Percentiles rank a stretch among this genome's conserved stretches.
Conservation (phyloP, 2,113 vertebrate species). For the Bagarius yarrelli region DNA sequence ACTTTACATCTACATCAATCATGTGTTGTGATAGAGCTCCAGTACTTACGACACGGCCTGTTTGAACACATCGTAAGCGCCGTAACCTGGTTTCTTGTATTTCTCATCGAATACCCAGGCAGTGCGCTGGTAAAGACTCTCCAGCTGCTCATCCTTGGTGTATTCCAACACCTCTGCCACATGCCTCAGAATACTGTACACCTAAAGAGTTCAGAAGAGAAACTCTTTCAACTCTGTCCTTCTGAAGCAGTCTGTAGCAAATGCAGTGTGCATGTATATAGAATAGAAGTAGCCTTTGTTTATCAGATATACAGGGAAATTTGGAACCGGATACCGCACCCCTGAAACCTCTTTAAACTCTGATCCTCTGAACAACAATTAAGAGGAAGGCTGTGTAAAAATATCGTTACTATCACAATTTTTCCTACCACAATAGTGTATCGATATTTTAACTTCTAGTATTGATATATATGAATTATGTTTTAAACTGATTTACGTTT, state of each 20-base stretch:
- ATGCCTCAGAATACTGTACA: slow-evolving; percentile 96
- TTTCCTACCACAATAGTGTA: too few species aligned
- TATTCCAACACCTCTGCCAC: slow-evolving; percentile 96
- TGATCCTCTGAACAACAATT: too few species aligned
- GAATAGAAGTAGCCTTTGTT: too few species aligned
- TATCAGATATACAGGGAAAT: too few species aligned
- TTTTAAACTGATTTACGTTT: too few species aligned
- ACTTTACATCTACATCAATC: neutral
- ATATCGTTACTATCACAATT: too few species aligned
- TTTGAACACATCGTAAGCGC: slow-evolving; percentile 97
- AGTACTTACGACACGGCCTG: slow-evolving; percentile 92
- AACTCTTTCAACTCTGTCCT: neutral
- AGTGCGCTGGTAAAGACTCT: slow-evolving; percentile 94
- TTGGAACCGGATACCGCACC: too few species aligned
- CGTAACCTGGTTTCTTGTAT: slow-evolving; percentile 94
- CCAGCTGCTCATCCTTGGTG: slow-evolving; percentile 94
- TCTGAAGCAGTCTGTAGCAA: neutral
- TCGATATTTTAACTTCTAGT: too few species aligned
- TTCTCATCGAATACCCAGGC: slow-evolving; percentile 99
- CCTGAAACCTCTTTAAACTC: too few species aligned
- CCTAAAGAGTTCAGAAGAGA: slow-evolving; percentile 67
- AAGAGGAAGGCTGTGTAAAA: too few species aligned
- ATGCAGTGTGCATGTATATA: neutral
- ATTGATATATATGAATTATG: too few species aligned
- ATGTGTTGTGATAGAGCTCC: too few species aligned